These are phyloP conservation scores for Aporophyla lueneburgensis DNA, from an alignment of 2,888 invertebrate species.

Conservation along the genomic window DNA sequence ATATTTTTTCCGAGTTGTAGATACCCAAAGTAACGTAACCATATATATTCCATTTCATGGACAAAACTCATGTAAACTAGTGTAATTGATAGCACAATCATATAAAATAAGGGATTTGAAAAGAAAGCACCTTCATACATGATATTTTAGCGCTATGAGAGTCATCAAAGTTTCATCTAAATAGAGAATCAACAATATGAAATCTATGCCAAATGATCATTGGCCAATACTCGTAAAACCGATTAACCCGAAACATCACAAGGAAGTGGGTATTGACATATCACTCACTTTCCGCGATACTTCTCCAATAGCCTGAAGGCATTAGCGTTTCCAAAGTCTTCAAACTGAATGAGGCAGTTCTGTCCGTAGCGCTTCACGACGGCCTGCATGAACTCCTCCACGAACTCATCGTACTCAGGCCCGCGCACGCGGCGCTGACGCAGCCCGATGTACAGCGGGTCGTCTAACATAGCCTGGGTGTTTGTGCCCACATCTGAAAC, in stretches of 20 bases:
- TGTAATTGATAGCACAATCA: not conserved
- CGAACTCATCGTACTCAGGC: slow-evolving; percentile 96
- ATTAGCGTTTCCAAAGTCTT: slow-evolving; percentile 99
- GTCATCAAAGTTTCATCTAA: no score
- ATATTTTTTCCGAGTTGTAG: no score
- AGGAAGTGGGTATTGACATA: not conserved
- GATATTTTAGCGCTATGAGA: not conserved
- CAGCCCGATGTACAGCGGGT: slow-evolving; percentile 98
- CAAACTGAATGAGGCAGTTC: slow-evolving; percentile 97
- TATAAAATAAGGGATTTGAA: not conserved
- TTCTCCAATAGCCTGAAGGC: slow-evolving; percentile 98
- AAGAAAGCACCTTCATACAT: no score
- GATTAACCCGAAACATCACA: not conserved
- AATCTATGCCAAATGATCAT: not conserved
- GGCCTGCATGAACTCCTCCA: slow-evolving; percentile 99
- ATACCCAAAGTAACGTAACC: no score
- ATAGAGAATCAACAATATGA: not conserved
- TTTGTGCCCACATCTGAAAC: slow-evolving; percentile 96
- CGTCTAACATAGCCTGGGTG: slow-evolving; percentile 95
- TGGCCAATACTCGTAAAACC: no score
- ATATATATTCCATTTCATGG: no score
- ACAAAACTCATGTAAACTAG: no score
- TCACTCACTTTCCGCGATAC: slow-evolving; percentile 94
- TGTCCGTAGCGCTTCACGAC: slow-evolving; percentile 96
- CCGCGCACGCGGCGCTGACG: slow-evolving; percentile 96